A percentile compares a stretch with the other conserved stretches of the same genome.
These are phyloP conservation scores for Gymnocheta viridis DNA, from an alignment of 2,888 invertebrate genomes.

Conservation along the genomic window DNA sequence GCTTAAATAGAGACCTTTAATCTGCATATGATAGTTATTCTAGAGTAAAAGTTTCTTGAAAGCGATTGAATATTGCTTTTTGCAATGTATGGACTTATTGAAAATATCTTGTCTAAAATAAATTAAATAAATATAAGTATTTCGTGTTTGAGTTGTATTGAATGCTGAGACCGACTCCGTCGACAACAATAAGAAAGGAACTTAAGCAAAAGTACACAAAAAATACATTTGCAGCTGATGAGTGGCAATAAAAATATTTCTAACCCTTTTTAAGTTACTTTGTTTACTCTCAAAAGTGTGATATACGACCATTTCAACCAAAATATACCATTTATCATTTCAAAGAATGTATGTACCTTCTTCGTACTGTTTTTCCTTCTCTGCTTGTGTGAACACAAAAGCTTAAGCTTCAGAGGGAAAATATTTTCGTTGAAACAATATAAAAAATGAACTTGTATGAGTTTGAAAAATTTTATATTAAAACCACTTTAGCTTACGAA, in stretches of 20 bases:
- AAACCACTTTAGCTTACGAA: conserved; percentile 30
- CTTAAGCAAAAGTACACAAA: not conserved
- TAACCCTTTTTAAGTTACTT: conserved; percentile 36
- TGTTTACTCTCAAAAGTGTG: not conserved
- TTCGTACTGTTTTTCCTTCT: not conserved
- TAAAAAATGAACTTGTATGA: conserved; percentile 44
- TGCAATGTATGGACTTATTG: too few relatives aligned
- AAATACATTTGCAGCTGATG: conserved; percentile 46
- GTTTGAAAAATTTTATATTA: conserved; percentile 52
- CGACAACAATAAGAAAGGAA: not conserved
- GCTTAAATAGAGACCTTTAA: too few relatives aligned
- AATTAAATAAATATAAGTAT: too few relatives aligned
- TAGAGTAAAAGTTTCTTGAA: too few relatives aligned
- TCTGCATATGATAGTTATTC: too few relatives aligned
- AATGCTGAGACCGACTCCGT: not conserved
- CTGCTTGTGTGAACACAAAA: not conserved
- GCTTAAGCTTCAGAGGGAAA: conserved; percentile 15
- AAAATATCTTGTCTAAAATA: too few relatives aligned
- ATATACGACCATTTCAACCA: conserved; percentile 28
- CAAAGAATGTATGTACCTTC: not conserved
- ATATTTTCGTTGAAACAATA: not conserved
- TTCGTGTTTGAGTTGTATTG: not conserved
- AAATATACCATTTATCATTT: conserved; percentile 63
- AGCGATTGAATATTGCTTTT: too few relatives aligned
- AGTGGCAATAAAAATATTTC: conserved; percentile 46